Evolutionary conservation across 2,888 invertebrate species (phyloP).

Genomic region (Leuctra nigra): DNA sequence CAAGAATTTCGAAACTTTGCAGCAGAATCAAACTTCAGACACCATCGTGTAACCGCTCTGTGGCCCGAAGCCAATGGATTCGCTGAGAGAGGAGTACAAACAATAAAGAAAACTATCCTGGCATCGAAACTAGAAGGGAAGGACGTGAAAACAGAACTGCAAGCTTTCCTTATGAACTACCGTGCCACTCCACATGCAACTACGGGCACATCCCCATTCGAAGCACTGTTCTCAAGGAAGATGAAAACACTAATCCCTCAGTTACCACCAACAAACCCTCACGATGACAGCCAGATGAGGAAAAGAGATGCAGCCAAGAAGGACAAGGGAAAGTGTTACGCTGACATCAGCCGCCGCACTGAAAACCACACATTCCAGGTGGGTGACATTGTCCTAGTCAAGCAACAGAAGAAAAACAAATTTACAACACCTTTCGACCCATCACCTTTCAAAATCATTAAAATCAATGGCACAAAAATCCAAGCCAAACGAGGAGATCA

Average conservation of each 20-base stretch:
- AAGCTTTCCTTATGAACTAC: neutral
- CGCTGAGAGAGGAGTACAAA: neutral
- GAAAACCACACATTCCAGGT: neutral
- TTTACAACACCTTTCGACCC: neutral
- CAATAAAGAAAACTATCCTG: neutral
- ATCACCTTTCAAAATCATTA: neutral
- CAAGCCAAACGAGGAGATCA: neutral
- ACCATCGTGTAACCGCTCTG: neutral
- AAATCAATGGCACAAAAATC: neutral
- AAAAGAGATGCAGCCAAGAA: neutral
- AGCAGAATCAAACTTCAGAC: neutral
- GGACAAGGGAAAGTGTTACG: neutral
- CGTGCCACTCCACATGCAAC: neutral
- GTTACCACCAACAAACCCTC: neutral
- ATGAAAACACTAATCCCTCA: neutral
- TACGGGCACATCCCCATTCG: neutral
- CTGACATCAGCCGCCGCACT: neutral
- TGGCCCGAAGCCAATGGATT: constrained; percentile 3
- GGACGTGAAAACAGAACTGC: neutral
- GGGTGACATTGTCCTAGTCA: neutral
- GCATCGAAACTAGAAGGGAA: neutral
- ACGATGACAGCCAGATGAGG: neutral
- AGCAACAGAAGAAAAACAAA: neutral
- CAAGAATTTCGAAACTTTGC: neutral
- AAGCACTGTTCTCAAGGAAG: neutral